A percentile compares a stretch with the other conserved stretches of the same genome.
Conservation (phyloP, 2,888 invertebrate species). For the Clunio marinus region DNA sequence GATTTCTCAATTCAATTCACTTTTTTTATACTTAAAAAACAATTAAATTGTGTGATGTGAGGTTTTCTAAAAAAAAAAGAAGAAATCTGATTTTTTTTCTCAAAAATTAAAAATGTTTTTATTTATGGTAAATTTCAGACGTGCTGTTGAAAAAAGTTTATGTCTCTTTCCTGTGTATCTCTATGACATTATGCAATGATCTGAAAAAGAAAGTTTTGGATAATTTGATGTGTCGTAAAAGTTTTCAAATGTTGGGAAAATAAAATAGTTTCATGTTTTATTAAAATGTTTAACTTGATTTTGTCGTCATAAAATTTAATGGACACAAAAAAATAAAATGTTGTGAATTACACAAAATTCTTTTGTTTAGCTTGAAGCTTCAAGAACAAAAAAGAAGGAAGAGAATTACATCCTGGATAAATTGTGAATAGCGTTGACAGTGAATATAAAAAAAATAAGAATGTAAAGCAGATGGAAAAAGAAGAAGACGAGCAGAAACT, state of each 20-base stretch:
- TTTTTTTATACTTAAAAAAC: slow-evolving; percentile 1
- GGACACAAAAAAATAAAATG: neutral
- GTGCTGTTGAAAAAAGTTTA: too few relatives aligned
- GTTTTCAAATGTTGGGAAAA: too few relatives aligned
- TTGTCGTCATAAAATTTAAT: slow-evolving; percentile 2
- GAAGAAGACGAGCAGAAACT: slow-evolving; percentile 7
- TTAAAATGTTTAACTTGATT: neutral
- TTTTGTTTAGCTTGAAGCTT: neutral
- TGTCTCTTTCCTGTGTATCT: too few relatives aligned
- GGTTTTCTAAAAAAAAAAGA: neutral
- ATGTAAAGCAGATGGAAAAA: too few relatives aligned
- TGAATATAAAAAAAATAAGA: too few relatives aligned
- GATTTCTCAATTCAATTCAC: slow-evolving; percentile 3
- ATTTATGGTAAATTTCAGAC: too few relatives aligned
- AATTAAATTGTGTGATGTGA: neutral
- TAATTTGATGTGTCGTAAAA: too few relatives aligned
- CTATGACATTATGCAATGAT: too few relatives aligned
- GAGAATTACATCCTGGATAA: slow-evolving; percentile 11
- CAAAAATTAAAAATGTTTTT: too few relatives aligned
- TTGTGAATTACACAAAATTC: neutral
- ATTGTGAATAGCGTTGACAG: neutral
- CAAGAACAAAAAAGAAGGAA: neutral
- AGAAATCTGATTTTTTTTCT: too few relatives aligned
- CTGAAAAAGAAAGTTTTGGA: too few relatives aligned
- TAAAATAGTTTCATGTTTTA: neutral